Base-by-base conservation (phyloP, 2,113 vertebrate genomes). In the Mobula birostris region DNA sequence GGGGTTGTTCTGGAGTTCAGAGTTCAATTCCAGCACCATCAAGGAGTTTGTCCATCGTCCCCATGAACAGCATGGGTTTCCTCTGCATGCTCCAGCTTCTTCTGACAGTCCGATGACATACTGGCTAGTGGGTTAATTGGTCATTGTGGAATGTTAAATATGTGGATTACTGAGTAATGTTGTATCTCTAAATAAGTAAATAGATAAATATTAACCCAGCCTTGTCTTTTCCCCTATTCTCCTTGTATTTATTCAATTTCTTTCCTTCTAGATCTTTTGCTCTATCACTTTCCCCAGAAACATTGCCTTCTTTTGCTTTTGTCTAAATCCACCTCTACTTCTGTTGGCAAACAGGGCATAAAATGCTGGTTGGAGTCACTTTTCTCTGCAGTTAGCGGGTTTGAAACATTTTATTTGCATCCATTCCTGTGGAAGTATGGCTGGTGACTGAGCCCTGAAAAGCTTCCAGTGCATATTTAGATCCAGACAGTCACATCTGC, bases 401-500 rank as follows among this genome's bases (percentile, higher is more conserved):
- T 90, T 68, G 85, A 61, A 68, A 90, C 8, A 5, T 32, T 68
- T 66, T 90, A 68, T n/a, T 68, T 61, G 48, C 29, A 27, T 5
- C 32, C 14, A 24, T 74, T 6, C 85, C 29, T 32, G 9, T 90
- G n/a, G 85, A 90, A 68, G 61, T n/a, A 15, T 90, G 85, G 85
- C 61, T 68, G 29, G 61, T 90, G 63, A 32, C 15, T 90, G 85
- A 90, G 29, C 14, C 14, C 29, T 36, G 85, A 66, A 32, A 90
- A 66, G 15, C 14, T 32, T 90, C 61, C 29, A 90, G 61, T 90
- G 61, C 85, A 90, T 15, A 68, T 32, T 63, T 8, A 66, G 58
- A 15, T 66, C 29, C 17, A 66, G 63, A 36, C 85, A 90, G 85
- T 90, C 85, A 90, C 85, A 90, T 90, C 85, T 90, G 61, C 85